Percentiles rank a stretch among this genome's conserved stretches.
These are phyloP conservation scores for Bergia sp. DNA, from an alignment of 92 coral and sea anemone species.

Conservation along the genomic window DNA sequence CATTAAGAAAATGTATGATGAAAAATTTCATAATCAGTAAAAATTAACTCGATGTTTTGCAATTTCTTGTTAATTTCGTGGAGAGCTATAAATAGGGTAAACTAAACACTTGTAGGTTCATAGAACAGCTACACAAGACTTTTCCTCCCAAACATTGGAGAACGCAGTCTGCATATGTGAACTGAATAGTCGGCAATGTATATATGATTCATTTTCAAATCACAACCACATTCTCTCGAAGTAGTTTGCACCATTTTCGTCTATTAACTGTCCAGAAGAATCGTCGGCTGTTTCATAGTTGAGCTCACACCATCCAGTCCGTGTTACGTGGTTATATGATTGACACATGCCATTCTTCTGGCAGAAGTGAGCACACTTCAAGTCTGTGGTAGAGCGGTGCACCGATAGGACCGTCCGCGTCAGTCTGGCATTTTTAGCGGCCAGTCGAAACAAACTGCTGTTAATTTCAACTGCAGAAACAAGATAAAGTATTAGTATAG, in stretches of 20 bases:
- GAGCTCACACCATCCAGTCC: slow-evolving; percentile 54
- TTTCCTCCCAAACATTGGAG: too few relatives aligned
- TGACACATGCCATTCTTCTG: slow-evolving; percentile 53
- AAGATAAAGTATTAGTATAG: neutral
- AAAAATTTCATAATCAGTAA: too few relatives aligned
- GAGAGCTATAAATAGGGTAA: too few relatives aligned
- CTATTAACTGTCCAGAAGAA: slow-evolving; percentile 2
- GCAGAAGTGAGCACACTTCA: slow-evolving; percentile 63
- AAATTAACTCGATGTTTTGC: too few relatives aligned
- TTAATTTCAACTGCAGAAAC: slow-evolving; percentile 45
- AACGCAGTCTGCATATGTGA: neutral
- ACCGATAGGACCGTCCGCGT: slow-evolving; percentile 32
- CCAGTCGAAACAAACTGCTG: slow-evolving; percentile 50
- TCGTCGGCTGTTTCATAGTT: slow-evolving; percentile 33
- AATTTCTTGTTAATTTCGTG: too few relatives aligned
- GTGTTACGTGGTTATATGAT: slow-evolving; percentile 60
- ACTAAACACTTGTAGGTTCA: too few relatives aligned
- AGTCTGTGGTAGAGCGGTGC: slow-evolving; percentile 23
- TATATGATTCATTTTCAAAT: neutral
- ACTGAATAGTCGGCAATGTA: neutral
- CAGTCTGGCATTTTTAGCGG: slow-evolving; percentile 33
- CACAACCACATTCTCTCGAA: slow-evolving; percentile 41
- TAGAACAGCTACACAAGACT: too few relatives aligned
- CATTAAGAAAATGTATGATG: too few relatives aligned
- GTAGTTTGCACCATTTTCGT: slow-evolving; percentile 41